Conservation (phyloP, 2,888 invertebrate genomes). For the Plagodis dolabraria region DNA sequence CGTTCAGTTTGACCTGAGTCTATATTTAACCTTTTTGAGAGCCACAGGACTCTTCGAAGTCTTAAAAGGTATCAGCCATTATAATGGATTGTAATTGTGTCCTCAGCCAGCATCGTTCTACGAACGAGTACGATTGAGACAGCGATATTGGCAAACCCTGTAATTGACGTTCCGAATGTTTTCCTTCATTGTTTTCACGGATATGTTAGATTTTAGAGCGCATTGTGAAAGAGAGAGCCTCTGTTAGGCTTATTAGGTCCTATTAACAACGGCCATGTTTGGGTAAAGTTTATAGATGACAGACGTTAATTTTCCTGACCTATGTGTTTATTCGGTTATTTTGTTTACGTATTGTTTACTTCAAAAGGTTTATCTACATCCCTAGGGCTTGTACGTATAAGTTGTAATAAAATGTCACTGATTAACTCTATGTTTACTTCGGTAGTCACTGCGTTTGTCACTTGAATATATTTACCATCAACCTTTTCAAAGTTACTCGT, state of each 20-base stretch:
- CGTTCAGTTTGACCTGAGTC: not conserved
- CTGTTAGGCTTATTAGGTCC: constrained; percentile 19
- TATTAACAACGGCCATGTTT: constrained; percentile 17
- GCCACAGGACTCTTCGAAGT: constrained; percentile 44
- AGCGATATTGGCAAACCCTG: constrained; percentile 66
- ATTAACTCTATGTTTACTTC: no score
- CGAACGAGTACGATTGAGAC: constrained; percentile 70
- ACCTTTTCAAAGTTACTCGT: no score
- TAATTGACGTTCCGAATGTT: constrained; percentile 72
- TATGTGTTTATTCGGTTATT: constrained; percentile 1
- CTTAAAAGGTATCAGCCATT: constrained; percentile 72
- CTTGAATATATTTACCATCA: no score
- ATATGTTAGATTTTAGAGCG: constrained; percentile 41
- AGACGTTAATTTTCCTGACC: constrained; percentile 17
- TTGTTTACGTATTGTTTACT: not conserved
- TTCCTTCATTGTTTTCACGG: constrained; percentile 52
- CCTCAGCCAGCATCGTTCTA: constrained; percentile 72
- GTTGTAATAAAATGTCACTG: no score
- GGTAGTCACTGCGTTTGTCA: no score
- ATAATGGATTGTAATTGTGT: constrained; percentile 82
- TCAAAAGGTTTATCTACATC: not conserved
- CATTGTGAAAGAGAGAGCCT: constrained; percentile 17
- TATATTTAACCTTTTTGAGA: constrained; percentile 36
- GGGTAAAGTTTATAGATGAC: not conserved
- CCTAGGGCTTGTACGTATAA: not conserved